Percentiles rank a stretch among this genome's conserved stretches.
Evolutionary conservation across 2,797 vertebrate genomes (phyloP).

Genomic region (Jordanella pulchra): DNA sequence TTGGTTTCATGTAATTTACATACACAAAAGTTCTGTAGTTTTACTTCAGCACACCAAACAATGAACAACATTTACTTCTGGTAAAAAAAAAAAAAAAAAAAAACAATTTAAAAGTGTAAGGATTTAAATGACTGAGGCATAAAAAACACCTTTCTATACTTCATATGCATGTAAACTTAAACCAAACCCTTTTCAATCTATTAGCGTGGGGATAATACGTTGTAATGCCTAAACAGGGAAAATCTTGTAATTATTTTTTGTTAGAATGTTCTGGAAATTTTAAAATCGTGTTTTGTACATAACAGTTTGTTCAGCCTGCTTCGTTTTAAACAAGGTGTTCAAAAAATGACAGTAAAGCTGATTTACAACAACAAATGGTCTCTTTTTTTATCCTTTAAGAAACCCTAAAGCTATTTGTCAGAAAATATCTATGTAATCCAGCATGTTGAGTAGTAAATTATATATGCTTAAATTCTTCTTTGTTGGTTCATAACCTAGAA

Average conservation of each 20-base stretch:
- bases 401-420: background rate
- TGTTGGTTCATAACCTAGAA: too few species aligned
- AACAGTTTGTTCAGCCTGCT: background rate
- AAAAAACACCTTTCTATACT: too few species aligned
- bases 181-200: background rate
- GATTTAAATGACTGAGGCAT: too few species aligned
- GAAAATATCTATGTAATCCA: background rate
- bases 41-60: background rate
- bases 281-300: too few species aligned
- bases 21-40: background rate
- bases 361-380: background rate
- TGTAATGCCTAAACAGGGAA: too few species aligned
- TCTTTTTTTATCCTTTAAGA: background rate
- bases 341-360: background rate
- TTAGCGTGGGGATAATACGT: background rate
- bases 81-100: background rate
- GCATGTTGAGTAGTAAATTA: background rate
- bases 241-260: background rate
- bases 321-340: background rate
- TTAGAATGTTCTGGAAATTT: too few species aligned
- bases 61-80: background rate
- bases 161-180: background rate
- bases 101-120: background rate
- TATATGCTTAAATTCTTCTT: background rate
- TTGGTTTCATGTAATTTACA: background rate